Percentiles rank a stretch among this genome's conserved stretches.
Conservation (phyloP, 1,140 invertebrate genomes). For the Muscidifurax raptorellus region DNA sequence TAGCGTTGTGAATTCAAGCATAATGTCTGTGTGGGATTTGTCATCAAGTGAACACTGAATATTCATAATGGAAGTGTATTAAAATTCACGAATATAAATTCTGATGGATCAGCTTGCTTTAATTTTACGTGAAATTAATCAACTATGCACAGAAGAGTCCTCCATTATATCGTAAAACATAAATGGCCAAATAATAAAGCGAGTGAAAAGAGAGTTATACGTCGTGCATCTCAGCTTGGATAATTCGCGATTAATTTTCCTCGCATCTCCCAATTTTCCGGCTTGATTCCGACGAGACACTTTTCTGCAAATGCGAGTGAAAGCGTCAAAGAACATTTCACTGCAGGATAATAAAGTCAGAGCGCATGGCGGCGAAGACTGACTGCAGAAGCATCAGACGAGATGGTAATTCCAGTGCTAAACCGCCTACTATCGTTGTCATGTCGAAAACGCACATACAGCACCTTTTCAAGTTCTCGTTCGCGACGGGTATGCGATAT, state of each 20-base stretch:
- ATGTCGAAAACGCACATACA: not conserved
- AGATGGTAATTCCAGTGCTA: not conserved
- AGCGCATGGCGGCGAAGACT: not conserved
- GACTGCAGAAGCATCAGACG: not conserved
- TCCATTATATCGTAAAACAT: too few species aligned
- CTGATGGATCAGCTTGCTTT: too few species aligned
- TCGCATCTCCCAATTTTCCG: slow-evolving; percentile 23
- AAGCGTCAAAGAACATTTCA: slow-evolving; percentile 16
- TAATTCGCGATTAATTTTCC: not conserved
- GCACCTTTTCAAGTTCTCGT: too few species aligned
- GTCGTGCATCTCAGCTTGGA: not conserved
- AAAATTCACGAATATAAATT: too few species aligned
- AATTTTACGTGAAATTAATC: too few species aligned
- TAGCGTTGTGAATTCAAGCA: too few species aligned
- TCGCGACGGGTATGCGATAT: not conserved
- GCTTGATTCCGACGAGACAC: not conserved
- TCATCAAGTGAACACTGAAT: too few species aligned
- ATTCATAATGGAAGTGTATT: too few species aligned
- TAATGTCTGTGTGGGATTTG: too few species aligned
- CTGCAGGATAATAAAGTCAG: not conserved
- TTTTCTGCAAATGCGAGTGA: slow-evolving; percentile 24
- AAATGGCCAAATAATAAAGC: too few species aligned
- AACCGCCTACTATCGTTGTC: not conserved
- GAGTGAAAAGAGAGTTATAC: not conserved
- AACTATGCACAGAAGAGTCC: too few species aligned